Evolutionary conservation across 2,797 vertebrate genomes (phyloP), one percentile per base, ranked within the genome.

Genomic region (Channallabes apus): DNA sequence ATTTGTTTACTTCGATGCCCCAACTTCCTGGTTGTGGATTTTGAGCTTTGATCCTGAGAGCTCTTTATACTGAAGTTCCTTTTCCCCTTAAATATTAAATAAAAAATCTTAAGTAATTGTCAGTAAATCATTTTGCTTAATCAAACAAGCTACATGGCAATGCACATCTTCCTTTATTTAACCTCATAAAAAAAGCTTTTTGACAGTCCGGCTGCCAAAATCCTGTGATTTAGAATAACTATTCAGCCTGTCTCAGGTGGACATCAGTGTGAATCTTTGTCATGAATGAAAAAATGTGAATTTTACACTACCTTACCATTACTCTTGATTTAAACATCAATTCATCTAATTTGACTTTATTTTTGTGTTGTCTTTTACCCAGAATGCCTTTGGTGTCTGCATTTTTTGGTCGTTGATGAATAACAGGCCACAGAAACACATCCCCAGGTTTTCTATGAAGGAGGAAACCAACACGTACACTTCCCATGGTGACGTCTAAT

Each of bases 21-120:
- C 6, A 82, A 91, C 46, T 90, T 85, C 3, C 88, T 86, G 46
- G 94, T 46, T 11, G 46, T 46, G 9, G 46, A 46, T 46, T 46
- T 46, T 46, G 46, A 46, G 46, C 46, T 46, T 87, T 84, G 5
- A 86, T 86, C 54, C 82, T 15, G 17, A 51, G 14, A 91, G 29
- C 62, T 87, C 91, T 83, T 91, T 84, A 83, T 92, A 93, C 64
- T 59, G 35, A 46, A 77, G 72, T 20, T 84, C 79, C 3, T 86
- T 82, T 4, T 90, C 59, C 84, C 86, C 94, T 88, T 94, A 84
- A 64, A 83, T 76, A 76, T 20, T 22, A 69, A 59, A 32, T 3
- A 83, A 17, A 75, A 29, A 64, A 17, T 65, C 41, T 6, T 72
- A 41, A 72, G 18, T 11, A 5, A 3, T 6, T 68, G 17, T 65